Evolutionary conservation across 2,888 invertebrate species (phyloP), one percentile per base, ranked within the genome.

Genomic region (Crioceris asparagi): DNA sequence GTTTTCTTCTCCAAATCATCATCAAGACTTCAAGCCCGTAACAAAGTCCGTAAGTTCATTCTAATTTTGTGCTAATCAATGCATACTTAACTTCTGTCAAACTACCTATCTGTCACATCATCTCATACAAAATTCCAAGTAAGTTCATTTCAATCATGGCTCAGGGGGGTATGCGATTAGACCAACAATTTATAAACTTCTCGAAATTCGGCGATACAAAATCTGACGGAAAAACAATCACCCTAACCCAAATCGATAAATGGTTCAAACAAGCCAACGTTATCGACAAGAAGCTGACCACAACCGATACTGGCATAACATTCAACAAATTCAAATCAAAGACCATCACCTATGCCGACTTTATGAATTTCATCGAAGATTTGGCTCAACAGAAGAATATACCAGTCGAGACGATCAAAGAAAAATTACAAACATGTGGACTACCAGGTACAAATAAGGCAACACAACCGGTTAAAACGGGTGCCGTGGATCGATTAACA

Each of bases 201-300:
- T 79, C 84, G 6, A 86, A 86, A 66, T 91, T 90, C 59, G 90
- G 90, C 1, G 88, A 90, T 59, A 71, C 74, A 3, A 87, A 87
- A 61, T 81, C 85, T 11, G 87, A 87, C 56, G 35, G 29, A 0
- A 86, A 82, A 61, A 70, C 74, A 29, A 84, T 91, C 45, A 87
- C 87, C 0, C 69, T 91, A n/a, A 84, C 84, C 7, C 87, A 91
- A 62, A 83, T 85, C 56, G 91, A 91, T 64, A 91, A 90, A 65
- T 91, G 91, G 91, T 83, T 91, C 80, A 90, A 88, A 56, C 91
- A 91, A 59, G 88, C 90, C 0, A 83, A 77, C 54, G 77, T 82
- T 12, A 66, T 75, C 32, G 76, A 75, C 38, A 58, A 57, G 17
- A 87, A 86, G 66, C 83, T 82, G 57, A 81, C 88, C 45, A 84